Evolutionary conservation across 2,113 vertebrate genomes (phyloP).

Genomic region (Kobus ellipsiprymnus): DNA sequence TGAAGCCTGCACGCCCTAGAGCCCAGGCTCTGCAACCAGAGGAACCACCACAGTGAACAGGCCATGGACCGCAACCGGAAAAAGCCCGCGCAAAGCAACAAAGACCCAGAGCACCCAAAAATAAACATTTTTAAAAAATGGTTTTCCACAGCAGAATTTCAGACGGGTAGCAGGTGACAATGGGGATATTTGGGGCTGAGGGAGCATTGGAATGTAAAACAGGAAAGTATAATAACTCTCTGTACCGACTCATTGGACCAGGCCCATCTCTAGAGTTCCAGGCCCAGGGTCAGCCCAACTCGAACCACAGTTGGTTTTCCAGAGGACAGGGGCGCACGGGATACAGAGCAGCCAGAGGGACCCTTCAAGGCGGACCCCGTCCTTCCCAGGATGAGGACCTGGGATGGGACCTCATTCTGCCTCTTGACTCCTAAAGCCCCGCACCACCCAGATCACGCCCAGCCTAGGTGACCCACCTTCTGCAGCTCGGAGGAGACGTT

Average conservation of each 20-base stretch:
- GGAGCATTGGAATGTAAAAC: not conserved
- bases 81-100: not conserved
- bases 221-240: not conserved
- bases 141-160: not conserved
- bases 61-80: fast-evolving
- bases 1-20: not conserved
- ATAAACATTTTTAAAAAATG: not conserved
- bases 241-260: not conserved
- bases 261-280: not conserved
- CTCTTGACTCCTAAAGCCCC: not conserved
- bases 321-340: not conserved
- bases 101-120: not conserved
- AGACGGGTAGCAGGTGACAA: not conserved
- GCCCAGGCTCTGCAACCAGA: not conserved
- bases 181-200: not conserved
- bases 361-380: not conserved
- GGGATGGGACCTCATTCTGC: not conserved
- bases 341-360: not conserved
- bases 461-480: constrained; percentile 74
- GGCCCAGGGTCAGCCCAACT: not conserved
- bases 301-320: not conserved
- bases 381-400: not conserved
- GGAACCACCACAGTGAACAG: not conserved
- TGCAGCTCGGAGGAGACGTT: constrained; percentile 81
- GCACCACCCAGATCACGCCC: fast-evolving